Evolutionary conservation across 2,113 vertebrate genomes (phyloP).

Genomic region (Cervus canadensis): DNA sequence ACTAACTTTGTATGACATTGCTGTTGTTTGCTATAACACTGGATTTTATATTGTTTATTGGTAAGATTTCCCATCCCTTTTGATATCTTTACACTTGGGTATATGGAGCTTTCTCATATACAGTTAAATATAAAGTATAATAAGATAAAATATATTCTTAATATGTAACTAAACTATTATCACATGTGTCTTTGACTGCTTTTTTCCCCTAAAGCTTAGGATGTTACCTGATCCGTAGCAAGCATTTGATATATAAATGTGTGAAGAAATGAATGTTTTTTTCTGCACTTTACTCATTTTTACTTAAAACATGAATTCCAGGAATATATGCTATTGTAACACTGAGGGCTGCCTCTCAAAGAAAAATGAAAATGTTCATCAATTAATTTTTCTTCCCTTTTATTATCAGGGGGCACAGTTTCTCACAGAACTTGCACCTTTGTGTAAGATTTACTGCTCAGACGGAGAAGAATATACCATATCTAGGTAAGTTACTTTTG

Average conservation of each 20-base stretch:
- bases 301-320: neutral
- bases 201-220: neutral
- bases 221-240: neutral
- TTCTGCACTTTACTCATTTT: slow-evolving; percentile 4
- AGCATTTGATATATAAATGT: neutral
- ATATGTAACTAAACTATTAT: neutral
- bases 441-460: slow-evolving; percentile 92
- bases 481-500: slow-evolving; percentile 86
- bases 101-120: neutral
- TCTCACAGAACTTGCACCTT: slow-evolving; percentile 94
- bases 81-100: neutral
- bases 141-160: neutral
- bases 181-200: neutral
- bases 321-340: neutral
- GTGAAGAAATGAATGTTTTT: slow-evolving; percentile 3
- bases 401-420: slow-evolving; percentile 92
- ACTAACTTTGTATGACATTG: neutral
- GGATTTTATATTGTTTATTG: neutral
- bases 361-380: neutral
- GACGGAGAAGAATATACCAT: slow-evolving; percentile 94
- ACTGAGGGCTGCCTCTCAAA: neutral
- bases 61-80: neutral
- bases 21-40: neutral
- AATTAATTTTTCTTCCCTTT: neutral
- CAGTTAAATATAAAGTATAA: neutral